Evolutionary conservation across 2,797 vertebrate genomes (phyloP).

Genomic region (Brachyalestes nurse): DNA sequence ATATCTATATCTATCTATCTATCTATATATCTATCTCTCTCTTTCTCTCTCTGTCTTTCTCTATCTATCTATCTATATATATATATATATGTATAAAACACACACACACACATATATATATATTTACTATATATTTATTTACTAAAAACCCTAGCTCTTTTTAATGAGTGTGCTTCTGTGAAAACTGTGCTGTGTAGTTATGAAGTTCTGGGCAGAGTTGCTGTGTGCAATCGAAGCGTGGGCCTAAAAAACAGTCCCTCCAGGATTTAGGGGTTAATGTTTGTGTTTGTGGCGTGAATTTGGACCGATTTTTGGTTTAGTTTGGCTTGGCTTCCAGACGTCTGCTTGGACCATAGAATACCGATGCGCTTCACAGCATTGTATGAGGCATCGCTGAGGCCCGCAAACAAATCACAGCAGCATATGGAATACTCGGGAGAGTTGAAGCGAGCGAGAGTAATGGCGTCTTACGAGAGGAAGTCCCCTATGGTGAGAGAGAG

Average conservation of each 20-base stretch:
- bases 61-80: no score
- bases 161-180: background rate
- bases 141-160: background rate
- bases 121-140: no score
- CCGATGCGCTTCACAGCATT: background rate
- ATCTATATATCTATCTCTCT: no score
- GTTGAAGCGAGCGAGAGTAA: background rate
- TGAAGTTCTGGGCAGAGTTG: no score
- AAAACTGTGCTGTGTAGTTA: background rate
- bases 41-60: no score
- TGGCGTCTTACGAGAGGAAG: slow-evolving; percentile 15
- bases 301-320: slow-evolving; percentile 59
- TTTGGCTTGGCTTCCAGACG: background rate
- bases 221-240: background rate
- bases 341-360: slow-evolving; percentile 4
- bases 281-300: slow-evolving; percentile 57
- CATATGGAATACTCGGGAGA: slow-evolving; percentile 17
- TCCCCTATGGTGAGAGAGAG: background rate
- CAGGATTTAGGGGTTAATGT: slow-evolving; percentile 52
- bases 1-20: no score
- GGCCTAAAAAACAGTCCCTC: background rate
- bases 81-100: no score
- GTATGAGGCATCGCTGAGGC: background rate
- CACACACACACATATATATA: no score
- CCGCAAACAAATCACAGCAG: slow-evolving; percentile 17